Evolutionary conservation across 1,140 invertebrate species (phyloP).

Genomic region (Bombus difficillimus): DNA sequence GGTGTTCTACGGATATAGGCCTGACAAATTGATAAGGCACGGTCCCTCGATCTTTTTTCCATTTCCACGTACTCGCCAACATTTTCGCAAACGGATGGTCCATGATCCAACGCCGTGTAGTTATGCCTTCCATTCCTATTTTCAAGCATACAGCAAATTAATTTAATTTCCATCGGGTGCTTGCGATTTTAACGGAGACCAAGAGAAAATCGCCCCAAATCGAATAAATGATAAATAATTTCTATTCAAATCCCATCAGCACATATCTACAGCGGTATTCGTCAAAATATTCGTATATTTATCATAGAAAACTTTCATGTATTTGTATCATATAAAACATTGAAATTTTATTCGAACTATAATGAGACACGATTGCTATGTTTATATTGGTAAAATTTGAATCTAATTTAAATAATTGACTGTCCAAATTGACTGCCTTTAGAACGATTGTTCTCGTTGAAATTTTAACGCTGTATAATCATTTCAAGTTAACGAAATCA

Average conservation of each 20-base stretch:
- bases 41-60: conserved; percentile 86
- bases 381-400: no score
- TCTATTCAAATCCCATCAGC: background rate
- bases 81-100: conserved; percentile 82
- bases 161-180: background rate
- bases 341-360: no score
- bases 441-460: background rate
- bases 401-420: background rate
- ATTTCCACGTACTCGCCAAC: conserved; percentile 85
- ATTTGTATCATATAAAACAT: no score
- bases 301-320: no score
- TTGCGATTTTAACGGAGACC: background rate
- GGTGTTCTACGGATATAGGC: conserved; percentile 86
- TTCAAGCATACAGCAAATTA: conserved; percentile 12
- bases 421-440: background rate
- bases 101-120: conserved; percentile 87
- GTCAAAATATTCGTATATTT: no score
- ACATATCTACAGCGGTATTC: no score
- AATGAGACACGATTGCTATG: no score
- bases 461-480: background rate
- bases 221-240: background rate
- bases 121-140: conserved; percentile 85
- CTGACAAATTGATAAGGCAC: conserved; percentile 85
- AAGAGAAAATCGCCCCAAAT: background rate
- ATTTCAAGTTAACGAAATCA: background rate